These are phyloP conservation scores for Phoeniculus purpureus DNA, from an alignment of 2,797 vertebrate species.

Conservation along the genomic window DNA sequence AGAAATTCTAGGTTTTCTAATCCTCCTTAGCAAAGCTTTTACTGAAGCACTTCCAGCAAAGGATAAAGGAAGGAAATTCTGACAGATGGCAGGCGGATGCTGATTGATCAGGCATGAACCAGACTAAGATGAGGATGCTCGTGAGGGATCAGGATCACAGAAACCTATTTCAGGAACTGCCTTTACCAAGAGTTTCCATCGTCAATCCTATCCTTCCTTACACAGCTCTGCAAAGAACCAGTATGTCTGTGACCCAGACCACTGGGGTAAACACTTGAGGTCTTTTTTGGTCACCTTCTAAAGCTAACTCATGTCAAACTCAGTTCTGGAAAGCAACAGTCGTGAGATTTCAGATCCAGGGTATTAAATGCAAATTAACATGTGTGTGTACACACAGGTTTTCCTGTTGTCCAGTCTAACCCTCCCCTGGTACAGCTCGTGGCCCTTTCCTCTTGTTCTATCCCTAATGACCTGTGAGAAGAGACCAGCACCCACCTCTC, in stretches of 20 bases:
- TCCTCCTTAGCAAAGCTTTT: slow-evolving; percentile 18
- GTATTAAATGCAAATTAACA: background rate
- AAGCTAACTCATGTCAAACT: background rate
- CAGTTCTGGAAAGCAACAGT: background rate
- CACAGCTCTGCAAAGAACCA: background rate
- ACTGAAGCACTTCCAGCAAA: slow-evolving; percentile 43
- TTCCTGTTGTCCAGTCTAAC: too few species aligned
- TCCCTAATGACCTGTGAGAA: too few species aligned
- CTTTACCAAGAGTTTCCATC: slow-evolving; percentile 18
- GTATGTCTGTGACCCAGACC: background rate
- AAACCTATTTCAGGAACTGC: slow-evolving; percentile 54
- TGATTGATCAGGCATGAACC: slow-evolving; percentile 22
- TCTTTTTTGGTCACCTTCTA: background rate
- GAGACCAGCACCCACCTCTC: too few species aligned
- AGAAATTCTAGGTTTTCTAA: background rate
- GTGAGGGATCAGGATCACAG: slow-evolving; percentile 41
- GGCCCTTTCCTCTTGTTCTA: too few species aligned
- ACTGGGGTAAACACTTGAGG: background rate
- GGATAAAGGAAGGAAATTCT: slow-evolving; percentile 41
- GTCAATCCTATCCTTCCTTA: background rate
- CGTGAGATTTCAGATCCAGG: background rate
- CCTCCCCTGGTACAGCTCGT: too few species aligned
- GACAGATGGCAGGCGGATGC: slow-evolving; percentile 52
- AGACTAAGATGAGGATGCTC: slow-evolving; percentile 6
- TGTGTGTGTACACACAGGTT: background rate